phyloP scores from a whole-genome alignment of 2,797 vertebrate species.

The Hemitrygon akajei region DNA sequence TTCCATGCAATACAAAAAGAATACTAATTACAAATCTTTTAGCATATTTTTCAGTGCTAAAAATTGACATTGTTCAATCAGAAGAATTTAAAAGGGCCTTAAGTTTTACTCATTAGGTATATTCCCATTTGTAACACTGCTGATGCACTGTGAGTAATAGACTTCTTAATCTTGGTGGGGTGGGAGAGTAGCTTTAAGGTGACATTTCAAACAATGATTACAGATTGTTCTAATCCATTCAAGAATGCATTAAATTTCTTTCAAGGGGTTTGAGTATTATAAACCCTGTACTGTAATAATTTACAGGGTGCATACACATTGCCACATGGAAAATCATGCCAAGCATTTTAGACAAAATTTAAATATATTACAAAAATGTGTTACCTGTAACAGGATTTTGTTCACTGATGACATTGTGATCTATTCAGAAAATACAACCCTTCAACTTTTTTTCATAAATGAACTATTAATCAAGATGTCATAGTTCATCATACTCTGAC shows the following conservation, averaged over 20 bases:
- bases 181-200: background rate
- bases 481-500: background rate
- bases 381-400: background rate
- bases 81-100: background rate
- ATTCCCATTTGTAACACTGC: background rate
- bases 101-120: background rate
- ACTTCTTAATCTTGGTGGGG: background rate
- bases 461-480: conserved; percentile 29
- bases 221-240: background rate
- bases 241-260: background rate
- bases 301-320: background rate
- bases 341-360: background rate
- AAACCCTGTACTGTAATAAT: background rate
- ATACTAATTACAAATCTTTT: background rate
- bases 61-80: background rate
- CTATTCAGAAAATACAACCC: background rate
- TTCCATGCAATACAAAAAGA: background rate
- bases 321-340: background rate
- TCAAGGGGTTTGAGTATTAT: background rate
- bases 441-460: conserved; percentile 2
- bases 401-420: background rate
- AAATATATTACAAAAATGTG: background rate
- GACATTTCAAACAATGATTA: background rate
- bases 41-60: background rate
- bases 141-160: background rate